phyloP scores from a whole-genome alignment of 2,113 vertebrate species.

The Antechinus stuartii region DNA sequence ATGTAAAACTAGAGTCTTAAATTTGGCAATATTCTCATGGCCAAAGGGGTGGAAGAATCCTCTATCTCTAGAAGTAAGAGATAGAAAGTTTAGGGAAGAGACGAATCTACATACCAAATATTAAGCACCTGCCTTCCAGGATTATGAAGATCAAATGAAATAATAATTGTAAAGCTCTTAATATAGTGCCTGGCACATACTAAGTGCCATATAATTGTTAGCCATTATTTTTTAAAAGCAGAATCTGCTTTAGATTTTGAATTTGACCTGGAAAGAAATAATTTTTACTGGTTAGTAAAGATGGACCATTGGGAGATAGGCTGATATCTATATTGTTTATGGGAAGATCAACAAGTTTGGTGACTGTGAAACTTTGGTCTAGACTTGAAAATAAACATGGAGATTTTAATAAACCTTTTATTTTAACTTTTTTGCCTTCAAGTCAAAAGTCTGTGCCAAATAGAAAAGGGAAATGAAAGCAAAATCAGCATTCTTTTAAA shows the following conservation, averaged over 20 bases:
- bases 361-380: background rate
- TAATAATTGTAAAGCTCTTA: background rate
- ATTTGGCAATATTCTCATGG: background rate
- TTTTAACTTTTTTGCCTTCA: background rate
- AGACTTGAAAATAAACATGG: background rate
- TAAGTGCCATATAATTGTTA: background rate
- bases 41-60: slow-evolving; percentile 16
- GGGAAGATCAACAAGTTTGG: background rate
- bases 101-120: background rate
- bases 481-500: background rate
- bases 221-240: background rate
- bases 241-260: background rate
- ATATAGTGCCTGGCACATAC: background rate
- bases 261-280: background rate
- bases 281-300: background rate
- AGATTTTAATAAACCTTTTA: background rate
- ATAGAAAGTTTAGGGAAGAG: background rate
- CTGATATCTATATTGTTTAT: background rate
- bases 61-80: background rate
- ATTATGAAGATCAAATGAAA: background rate
- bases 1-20: background rate
- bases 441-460: background rate
- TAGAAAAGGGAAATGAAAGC: slow-evolving; percentile 27
- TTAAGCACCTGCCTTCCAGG: background rate
- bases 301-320: background rate